Base-by-base conservation (phyloP, 2,888 invertebrate species). In the Auanema freiburgensis region DNA sequence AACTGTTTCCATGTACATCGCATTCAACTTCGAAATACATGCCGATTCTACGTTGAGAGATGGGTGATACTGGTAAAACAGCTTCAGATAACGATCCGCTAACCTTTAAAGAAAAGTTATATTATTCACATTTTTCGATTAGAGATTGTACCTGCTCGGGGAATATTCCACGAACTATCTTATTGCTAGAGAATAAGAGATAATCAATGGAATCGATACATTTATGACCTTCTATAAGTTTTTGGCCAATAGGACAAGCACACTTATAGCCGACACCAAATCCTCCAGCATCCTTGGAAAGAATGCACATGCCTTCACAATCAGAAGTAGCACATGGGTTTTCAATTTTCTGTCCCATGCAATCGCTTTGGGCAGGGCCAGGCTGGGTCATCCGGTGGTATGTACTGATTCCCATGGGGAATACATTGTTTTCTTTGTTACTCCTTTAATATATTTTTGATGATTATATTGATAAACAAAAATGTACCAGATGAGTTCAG, bases 11-110 rank as follows among this genome's bases (percentile, higher is more conserved):
- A 54, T 78, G 76, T 6, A 83, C 80, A 65, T 83, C 83, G 59
- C 84, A 84, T 54, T 81, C 82, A 0, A 92, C 90, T 53, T 74
- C 74, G 43, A 74, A 74, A 46, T 74, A 74, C 74, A 74, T 74
- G 57, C 74, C 96, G 0, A 96, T 95, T 84, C 95, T 94, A 76
- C 95, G 88, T 0, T 94, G 94, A 41, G 93, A 88, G 59, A 91
- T 87, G 0, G 94, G 93, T 14, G 84, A 84, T 0, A 96, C 92
- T 0, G 97, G 97, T 41, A 93, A 87, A 60, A 97, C 95, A 6
- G 96, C 96, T 83, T 97, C 96, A 78, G 91, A 92, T 84, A 95
- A 93, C 0, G 92, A 91, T 84, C 76, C 74, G 46, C 80, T 74
- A 25, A 51, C 42, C 55, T 59, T 2, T 11, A 54, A 58, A 58